These are phyloP conservation scores for Anhinga rufa DNA, from an alignment of 2,113 vertebrate genomes.

Conservation along the genomic window DNA sequence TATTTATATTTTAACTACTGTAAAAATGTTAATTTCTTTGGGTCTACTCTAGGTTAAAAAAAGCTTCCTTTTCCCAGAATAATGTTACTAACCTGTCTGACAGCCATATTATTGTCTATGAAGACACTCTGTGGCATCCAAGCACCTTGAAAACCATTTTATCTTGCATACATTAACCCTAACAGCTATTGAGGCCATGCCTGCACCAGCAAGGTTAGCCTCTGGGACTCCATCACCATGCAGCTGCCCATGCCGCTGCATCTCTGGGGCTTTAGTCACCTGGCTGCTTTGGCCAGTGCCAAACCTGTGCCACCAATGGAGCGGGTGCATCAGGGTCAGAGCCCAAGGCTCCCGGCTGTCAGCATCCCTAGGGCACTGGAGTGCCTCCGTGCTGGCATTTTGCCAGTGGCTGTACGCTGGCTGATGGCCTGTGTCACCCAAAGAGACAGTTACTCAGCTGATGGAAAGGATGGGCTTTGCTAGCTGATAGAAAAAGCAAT, in stretches of 20 bases:
- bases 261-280: neutral
- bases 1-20: slow-evolving; percentile 4
- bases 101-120: neutral
- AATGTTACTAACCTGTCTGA: neutral
- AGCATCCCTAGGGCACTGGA: neutral
- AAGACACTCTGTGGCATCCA: neutral
- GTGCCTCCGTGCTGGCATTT: rapidly evolving
- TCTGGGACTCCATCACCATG: rapidly evolving
- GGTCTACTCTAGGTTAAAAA: neutral
- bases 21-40: slow-evolving; percentile 2
- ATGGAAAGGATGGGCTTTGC: neutral
- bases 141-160: neutral
- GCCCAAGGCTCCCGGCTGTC: neutral
- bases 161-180: neutral
- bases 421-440: neutral
- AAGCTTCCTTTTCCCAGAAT: neutral
- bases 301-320: rapidly evolving
- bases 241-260: rapidly evolving
- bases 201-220: neutral
- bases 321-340: neutral
- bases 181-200: neutral
- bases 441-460: neutral
- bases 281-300: neutral
- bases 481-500: neutral
- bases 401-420: rapidly evolving